Conservation (phyloP, 2,888 invertebrate genomes). For the Merodon equestris region DNA sequence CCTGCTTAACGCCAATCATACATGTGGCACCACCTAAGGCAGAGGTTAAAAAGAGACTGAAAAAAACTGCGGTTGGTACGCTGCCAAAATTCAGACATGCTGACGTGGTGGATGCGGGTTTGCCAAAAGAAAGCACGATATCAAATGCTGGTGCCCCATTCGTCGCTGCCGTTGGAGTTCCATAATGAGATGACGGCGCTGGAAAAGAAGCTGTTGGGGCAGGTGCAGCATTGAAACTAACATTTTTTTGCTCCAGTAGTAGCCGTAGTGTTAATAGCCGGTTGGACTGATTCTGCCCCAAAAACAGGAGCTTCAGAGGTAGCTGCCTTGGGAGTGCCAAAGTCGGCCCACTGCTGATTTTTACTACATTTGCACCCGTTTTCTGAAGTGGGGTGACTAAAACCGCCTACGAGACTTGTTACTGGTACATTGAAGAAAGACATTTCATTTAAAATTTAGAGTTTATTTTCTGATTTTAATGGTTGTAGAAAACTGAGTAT, state of each 20-base stretch:
- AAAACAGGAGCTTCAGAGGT: conserved; percentile 55
- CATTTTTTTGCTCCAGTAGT: conserved; percentile 66
- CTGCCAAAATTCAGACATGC: conserved; percentile 76
- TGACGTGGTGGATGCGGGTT: conserved; percentile 72
- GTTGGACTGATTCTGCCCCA: conserved; percentile 51
- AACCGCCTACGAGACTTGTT: conserved; percentile 55
- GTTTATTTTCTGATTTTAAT: not conserved
- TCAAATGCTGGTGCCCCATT: conserved; percentile 68
- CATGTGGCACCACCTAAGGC: conserved; percentile 60
- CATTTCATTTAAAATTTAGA: conserved; percentile 45
- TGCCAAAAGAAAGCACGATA: conserved; percentile 71
- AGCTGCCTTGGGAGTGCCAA: conserved; percentile 70
- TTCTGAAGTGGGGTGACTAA: conserved; percentile 56
- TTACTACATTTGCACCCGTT: conserved; percentile 45
- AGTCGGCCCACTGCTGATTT: conserved; percentile 49
- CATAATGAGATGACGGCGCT: conserved; percentile 70
- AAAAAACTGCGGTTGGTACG: conserved; percentile 74
- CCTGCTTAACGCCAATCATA: conserved; percentile 73
- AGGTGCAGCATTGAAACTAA: conserved; percentile 69
- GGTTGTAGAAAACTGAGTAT: conserved; percentile 1
- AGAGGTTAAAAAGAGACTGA: conserved; percentile 31
- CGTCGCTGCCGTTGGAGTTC: conserved; percentile 44
- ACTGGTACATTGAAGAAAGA: conserved; percentile 48
- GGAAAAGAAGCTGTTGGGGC: conserved; percentile 49
- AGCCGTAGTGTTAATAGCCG: conserved; percentile 59